Evolutionary conservation across 2,888 invertebrate genomes (phyloP), one percentile per base, ranked within the genome.

Genomic region (Pocota personata): DNA sequence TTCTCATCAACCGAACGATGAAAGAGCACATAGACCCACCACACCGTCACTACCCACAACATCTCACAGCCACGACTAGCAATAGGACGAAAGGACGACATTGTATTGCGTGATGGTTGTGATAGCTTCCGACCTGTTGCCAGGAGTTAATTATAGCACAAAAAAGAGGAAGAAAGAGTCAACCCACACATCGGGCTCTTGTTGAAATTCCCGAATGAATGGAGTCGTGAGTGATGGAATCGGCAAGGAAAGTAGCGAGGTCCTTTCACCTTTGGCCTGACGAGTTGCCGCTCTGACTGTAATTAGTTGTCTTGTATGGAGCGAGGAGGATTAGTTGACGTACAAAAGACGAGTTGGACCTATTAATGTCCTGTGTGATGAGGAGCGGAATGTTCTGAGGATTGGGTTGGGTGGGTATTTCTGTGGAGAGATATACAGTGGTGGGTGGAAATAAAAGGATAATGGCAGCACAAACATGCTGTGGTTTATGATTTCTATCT

Each of bases 121-220:
- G 21, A 32, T n/a, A 55, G 67, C 55, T 62, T 32, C 60, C 78
- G 62, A 83, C 83, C 83, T 83, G 83, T 83, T 83, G 83, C 83
- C 67, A 80, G 64, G 57, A 79, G 58, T 72, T 72, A 79, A 79
- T 72, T 79, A 72, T 48, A 24, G 57, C 48, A 72, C 64, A 79
- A 57, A 64, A 30, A 35, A 50, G 43, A 52, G 32, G n/a, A 27
- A 66, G 50, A 27, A 40, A 50, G 21, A 27, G 21, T 19, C 19
- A 62, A 16, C 66, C 67, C 72, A 57, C 66, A 66, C 66, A 48
- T 46, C 3, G 24, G 27, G 27, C 27, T 66, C 67, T 78, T 52
- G 72, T 67, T 66, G 40, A 21, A 62, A 57, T 69, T 73, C 73
- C 79, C 83, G 16, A 69, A 67, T 73, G 83, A 73, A 79, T 67